Percentiles rank a stretch among this genome's conserved stretches.
Evolutionary conservation across 2,113 vertebrate genomes (phyloP).

Genomic region (Ammodytes marinus): DNA sequence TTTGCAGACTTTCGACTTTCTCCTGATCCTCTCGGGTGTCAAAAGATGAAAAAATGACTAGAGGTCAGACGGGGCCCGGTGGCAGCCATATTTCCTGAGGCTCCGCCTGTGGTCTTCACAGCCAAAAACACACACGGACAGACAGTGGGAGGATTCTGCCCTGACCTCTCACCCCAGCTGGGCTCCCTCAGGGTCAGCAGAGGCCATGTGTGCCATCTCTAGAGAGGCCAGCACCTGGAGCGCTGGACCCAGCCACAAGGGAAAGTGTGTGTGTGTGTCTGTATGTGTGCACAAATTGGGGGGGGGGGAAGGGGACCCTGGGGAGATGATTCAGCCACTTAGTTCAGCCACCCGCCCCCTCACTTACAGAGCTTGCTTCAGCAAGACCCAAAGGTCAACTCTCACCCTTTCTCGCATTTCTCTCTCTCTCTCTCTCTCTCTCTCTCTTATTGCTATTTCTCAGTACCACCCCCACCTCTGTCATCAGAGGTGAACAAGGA

Average conservation of each 20-base stretch:
- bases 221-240: constrained; percentile 77
- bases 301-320: constrained; percentile 56
- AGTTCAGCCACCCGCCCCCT: constrained; percentile 77
- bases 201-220: constrained; percentile 64
- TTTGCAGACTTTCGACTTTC: constrained; percentile 33
- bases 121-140: constrained; percentile 77
- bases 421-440: constrained; percentile 47
- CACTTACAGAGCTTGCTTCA: constrained; percentile 78
- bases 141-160: constrained; percentile 77
- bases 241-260: constrained; percentile 51
- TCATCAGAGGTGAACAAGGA: constrained; percentile 70
- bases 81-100: constrained; percentile 71
- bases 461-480: constrained; percentile 53
- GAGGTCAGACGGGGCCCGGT: constrained; percentile 55
- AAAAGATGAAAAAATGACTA: constrained; percentile 58
- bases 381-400: constrained; percentile 78
- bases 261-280: constrained; percentile 9
- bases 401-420: constrained; percentile 78
- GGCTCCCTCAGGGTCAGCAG: constrained; percentile 67
- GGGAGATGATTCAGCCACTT: constrained; percentile 82
- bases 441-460: constrained; percentile 53
- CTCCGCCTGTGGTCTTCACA: constrained; percentile 70
- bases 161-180: constrained; percentile 69
- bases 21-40: constrained; percentile 47
- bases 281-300: constrained; percentile 24